A percentile compares a stretch with the other conserved stretches of the same genome.
These are phyloP conservation scores for Montipora capricornis DNA, from an alignment of 64 coral and sea anemone genomes.

Conservation along the genomic window DNA sequence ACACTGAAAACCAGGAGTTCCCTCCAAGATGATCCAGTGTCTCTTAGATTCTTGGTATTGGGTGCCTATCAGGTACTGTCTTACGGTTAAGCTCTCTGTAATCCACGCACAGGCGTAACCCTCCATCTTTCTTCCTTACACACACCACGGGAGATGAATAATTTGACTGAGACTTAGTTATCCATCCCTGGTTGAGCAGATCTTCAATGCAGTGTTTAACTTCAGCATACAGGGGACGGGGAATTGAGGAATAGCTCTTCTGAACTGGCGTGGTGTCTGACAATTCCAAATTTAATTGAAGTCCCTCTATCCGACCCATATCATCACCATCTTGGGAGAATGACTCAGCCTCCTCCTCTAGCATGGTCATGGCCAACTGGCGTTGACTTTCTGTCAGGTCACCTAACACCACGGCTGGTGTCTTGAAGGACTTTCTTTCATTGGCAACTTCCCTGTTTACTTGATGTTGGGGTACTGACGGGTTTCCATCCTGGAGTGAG, in stretches of 20 bases:
- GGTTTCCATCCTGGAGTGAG: neutral
- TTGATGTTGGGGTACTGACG: neutral
- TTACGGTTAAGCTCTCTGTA: neutral
- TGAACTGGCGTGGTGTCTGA: constrained; percentile 11
- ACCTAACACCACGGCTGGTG: neutral
- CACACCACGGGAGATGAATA: too few species aligned
- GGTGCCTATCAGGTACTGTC: too few species aligned
- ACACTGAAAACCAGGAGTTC: too few species aligned
- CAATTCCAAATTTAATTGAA: neutral
- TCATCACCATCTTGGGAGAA: neutral
- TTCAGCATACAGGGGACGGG: neutral
- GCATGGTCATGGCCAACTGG: neutral
- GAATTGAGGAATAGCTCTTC: constrained; percentile 30
- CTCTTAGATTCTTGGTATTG: too few species aligned
- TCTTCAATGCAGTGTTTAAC: neutral
- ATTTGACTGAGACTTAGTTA: constrained; percentile 25
- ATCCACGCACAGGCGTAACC: too few species aligned
- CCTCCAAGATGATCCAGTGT: too few species aligned
- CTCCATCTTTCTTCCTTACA: too few species aligned
- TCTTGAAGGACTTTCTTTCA: neutral
- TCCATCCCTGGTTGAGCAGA: neutral
- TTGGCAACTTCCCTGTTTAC: neutral
- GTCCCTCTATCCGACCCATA: neutral
- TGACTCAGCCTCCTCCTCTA: neutral
- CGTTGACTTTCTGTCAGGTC: neutral